Base-by-base conservation (phyloP, 1,140 invertebrate species). In the Aricia agestis region DNA sequence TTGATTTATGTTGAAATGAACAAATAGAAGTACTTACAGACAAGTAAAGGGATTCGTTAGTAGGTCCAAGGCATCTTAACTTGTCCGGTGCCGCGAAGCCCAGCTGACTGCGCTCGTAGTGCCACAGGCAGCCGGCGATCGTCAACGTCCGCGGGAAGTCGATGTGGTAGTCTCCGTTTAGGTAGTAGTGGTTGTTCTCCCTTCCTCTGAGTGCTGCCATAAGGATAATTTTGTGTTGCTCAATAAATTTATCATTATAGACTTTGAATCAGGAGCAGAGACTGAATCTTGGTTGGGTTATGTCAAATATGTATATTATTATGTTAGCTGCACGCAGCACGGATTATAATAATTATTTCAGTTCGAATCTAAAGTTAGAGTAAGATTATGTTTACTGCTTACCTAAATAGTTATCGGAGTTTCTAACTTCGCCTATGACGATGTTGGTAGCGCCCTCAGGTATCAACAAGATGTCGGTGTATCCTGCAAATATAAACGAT, bases 401-500 rank as follows among this genome's bases (percentile, higher is more conserved):
- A 98, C 97, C 98, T 73, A 99, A 91, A 86, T 98, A 99, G 92
- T 99, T 99, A 81, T 97, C 97, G 0, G 97, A 98, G 0, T 96
- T 94, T 52, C 89, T 83, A 0, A 94, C 81, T 93, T 99, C 98
- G 74, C 94, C 93, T 66, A 99, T 95, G 19, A 93, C 92, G 76
- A 99, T 97, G 82, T 98, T 98, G 0, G 98, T 99, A 0, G 98
- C 97, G n/a, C 98, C 98, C 76, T 94, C 92, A 0, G 99, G 98
- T 74, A 99, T 97, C 10, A 98, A 91, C 19, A 99, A 92, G 74
- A 99, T 95, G 84, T 99, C 97, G 85, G 98, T 97, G 92, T 99
- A 99, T 18, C 98, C 97, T 95, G 86, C 36, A 92, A 93, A 63
- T 66, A 25, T 25, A 25, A 25, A 25, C 25, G 25, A 25, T 3